Conservation (phyloP, 2,113 vertebrate genomes). For the human region GRCh38 chr15:36796501-36797000, state of each 20-base stretch:
- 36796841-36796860: neutral
- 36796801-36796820: neutral
- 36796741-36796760: constrained; percentile 45
- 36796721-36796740: constrained; percentile 51
- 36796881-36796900: neutral
- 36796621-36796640: no score
- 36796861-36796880: constrained; percentile 15
- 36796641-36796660: no score
- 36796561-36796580: neutral
- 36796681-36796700: neutral
- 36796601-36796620: fast-evolving
- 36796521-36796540: neutral
- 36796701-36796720: neutral
- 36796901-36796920: neutral
- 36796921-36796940: neutral
- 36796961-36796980: neutral
- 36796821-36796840: neutral
- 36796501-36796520: neutral
- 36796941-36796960: neutral
- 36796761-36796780: neutral
- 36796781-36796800: neutral
- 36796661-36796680: no score
- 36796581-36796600: neutral
- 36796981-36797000: neutral
- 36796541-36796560: neutral